Conservation (phyloP, 1,140 invertebrate species). For the Sitobion miscanthi region DNA sequence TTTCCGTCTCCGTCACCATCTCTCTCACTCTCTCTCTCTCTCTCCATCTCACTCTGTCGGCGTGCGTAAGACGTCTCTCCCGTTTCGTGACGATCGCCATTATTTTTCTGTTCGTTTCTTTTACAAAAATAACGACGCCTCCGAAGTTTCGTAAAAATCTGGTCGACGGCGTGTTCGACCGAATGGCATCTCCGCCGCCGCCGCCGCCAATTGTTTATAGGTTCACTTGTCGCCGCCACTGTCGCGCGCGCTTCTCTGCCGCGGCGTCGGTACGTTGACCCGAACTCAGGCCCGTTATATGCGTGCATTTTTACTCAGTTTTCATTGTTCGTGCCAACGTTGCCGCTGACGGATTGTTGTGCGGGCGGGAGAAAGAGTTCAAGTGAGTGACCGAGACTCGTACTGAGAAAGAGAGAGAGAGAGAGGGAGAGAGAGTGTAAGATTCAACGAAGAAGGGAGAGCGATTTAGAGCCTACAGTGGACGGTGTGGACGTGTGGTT, state of each 20-base stretch:
- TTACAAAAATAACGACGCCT: background rate
- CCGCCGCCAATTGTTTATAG: background rate
- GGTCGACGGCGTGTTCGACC: background rate
- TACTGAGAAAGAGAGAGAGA: background rate
- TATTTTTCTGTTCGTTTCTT: background rate
- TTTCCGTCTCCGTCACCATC: background rate
- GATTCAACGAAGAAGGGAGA: background rate
- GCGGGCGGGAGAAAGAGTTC: conserved; percentile 4
- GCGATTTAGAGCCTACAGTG: background rate
- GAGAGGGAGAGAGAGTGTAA: background rate
- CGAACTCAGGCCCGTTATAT: background rate
- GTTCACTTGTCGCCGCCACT: background rate
- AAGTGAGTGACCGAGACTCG: background rate
- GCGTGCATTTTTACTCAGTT: background rate
- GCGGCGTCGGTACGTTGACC: background rate
- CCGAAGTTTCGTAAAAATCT: background rate
- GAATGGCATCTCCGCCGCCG: background rate
- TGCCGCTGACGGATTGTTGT: conserved; percentile 10
- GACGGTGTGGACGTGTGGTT: background rate
- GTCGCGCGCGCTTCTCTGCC: background rate
- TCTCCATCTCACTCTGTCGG: background rate
- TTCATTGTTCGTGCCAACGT: conserved; percentile 32
- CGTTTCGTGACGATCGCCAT: background rate
- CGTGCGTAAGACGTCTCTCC: background rate
- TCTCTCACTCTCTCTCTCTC: background rate